A percentile compares a stretch with the other conserved stretches of the same genome.
Evolutionary conservation across 2,888 invertebrate genomes (phyloP).

Genomic region (Hypena proboscidalis): DNA sequence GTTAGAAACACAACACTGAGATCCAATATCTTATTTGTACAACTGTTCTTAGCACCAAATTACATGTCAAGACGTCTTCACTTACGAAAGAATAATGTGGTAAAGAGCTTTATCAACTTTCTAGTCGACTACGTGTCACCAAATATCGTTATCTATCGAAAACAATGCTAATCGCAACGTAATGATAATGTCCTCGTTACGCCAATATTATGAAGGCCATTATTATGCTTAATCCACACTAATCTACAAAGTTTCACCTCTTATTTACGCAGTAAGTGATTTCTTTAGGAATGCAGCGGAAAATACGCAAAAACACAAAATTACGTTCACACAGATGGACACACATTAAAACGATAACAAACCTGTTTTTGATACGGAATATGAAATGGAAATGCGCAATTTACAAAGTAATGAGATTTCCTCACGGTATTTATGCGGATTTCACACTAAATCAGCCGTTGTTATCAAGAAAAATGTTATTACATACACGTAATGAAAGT

Average conservation of each 20-base stretch:
- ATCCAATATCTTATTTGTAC: neutral
- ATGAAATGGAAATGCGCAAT: slow-evolving; percentile 16
- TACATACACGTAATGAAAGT: slow-evolving; percentile 37
- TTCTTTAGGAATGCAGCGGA: slow-evolving; percentile 20
- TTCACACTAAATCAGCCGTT: slow-evolving; percentile 50
- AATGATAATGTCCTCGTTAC: slow-evolving; percentile 26
- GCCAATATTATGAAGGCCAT: slow-evolving; percentile 20
- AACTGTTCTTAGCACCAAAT: too few relatives aligned
- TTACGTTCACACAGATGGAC: slow-evolving; percentile 42
- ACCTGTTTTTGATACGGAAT: slow-evolving; percentile 14
- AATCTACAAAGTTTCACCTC: slow-evolving; percentile 27
- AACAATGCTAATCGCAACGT: slow-evolving; percentile 30
- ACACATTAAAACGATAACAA: slow-evolving; percentile 12
- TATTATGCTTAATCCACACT: slow-evolving; percentile 20
- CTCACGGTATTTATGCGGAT: slow-evolving; percentile 35
- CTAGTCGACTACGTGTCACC: slow-evolving; percentile 41
- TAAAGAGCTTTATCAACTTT: slow-evolving; percentile 7
- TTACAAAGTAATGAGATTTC: slow-evolving; percentile 25
- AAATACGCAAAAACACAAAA: slow-evolving; percentile 28
- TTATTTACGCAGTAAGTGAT: slow-evolving; percentile 16
- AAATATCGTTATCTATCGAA: slow-evolving; percentile 30
- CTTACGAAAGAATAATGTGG: neutral
- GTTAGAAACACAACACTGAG: slow-evolving; percentile 3
- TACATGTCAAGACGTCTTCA: neutral
- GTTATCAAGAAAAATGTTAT: slow-evolving; percentile 42